phyloP scores from a whole-genome alignment of 2,113 vertebrate species.

The Tetrax tetrax region DNA sequence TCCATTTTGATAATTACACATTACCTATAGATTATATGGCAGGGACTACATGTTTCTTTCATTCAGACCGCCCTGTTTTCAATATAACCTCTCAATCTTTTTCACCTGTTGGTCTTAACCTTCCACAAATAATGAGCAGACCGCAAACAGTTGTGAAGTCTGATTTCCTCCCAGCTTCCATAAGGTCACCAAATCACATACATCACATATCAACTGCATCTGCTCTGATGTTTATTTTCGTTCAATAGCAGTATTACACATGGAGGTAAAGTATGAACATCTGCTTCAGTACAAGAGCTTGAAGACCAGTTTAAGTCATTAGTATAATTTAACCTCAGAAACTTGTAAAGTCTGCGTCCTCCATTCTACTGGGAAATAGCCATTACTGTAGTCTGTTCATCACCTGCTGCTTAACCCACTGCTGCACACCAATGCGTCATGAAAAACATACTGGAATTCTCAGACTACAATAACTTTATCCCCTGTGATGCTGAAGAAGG shows the following conservation, averaged over 20 bases:
- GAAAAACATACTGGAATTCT: conserved; percentile 12
- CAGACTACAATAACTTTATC: not conserved
- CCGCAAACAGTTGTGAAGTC: not conserved
- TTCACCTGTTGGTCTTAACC: conserved; percentile 29
- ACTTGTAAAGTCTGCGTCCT: conserved; percentile 16
- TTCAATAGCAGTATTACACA: conserved; percentile 22
- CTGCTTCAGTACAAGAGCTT: conserved; percentile 4
- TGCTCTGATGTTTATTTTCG: conserved; percentile 48
- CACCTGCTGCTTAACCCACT: not conserved
- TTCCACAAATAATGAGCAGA: not conserved
- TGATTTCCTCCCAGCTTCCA: conserved; percentile 42
- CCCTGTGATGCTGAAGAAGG: not conserved
- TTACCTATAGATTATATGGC: not conserved
- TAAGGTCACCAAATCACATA: not conserved
- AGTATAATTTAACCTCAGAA: conserved; percentile 25
- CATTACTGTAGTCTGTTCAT: conserved; percentile 23
- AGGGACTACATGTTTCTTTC: not conserved
- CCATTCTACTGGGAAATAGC: not conserved
- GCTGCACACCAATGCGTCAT: not conserved
- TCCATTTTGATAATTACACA: not conserved
- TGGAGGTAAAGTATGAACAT: conserved; percentile 48
- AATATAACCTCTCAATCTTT: not conserved
- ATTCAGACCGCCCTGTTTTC: not conserved
- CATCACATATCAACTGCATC: not conserved
- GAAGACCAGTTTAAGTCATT: conserved; percentile 39